phyloP scores from a whole-genome alignment of 2,888 invertebrate species.

The Zhuqinia jingwanae region DNA sequence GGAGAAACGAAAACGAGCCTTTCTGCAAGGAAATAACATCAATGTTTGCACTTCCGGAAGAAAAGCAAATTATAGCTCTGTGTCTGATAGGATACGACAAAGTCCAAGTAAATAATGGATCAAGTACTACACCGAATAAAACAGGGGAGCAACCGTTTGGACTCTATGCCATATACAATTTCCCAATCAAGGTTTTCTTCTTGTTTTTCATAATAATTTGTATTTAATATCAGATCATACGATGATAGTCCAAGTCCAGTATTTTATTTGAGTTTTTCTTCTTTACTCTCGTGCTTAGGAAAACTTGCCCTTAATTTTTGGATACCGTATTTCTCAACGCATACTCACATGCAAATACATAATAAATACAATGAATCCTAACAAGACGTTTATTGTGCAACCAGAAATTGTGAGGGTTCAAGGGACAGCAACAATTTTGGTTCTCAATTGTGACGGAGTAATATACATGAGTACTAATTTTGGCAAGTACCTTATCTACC shows the following conservation, averaged over 20 bases:
- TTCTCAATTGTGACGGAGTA: conserved; percentile 61
- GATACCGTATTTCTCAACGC: conserved; percentile 56
- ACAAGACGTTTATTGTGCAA: not conserved
- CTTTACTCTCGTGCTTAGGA: no score
- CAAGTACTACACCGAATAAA: not conserved
- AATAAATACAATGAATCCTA: conserved; percentile 19
- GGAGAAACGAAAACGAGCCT: conserved; percentile 43
- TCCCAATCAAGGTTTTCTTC: conserved; percentile 38
- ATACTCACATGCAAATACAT: conserved; percentile 59
- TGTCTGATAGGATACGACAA: conserved; percentile 42
- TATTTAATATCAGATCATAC: no score
- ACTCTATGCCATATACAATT: conserved; percentile 37
- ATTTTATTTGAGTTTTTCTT: no score
- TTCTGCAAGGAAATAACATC: conserved; percentile 52
- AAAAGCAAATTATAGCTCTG: conserved; percentile 33
- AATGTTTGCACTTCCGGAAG: conserved; percentile 35
- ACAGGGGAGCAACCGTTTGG: not conserved
- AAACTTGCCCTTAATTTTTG: conserved; percentile 47
- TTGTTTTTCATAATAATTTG: not conserved
- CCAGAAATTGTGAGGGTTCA: conserved; percentile 34
- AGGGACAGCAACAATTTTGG: conserved; percentile 43
- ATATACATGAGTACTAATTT: conserved; percentile 65
- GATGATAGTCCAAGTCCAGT: no score
- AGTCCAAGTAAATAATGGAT: not conserved
- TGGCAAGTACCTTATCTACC: conserved; percentile 15